A percentile compares a stretch with the other conserved stretches of the same genome.
These are phyloP conservation scores for Plagodis dolabraria DNA, from an alignment of 2,888 invertebrate species.

Conservation along the genomic window DNA sequence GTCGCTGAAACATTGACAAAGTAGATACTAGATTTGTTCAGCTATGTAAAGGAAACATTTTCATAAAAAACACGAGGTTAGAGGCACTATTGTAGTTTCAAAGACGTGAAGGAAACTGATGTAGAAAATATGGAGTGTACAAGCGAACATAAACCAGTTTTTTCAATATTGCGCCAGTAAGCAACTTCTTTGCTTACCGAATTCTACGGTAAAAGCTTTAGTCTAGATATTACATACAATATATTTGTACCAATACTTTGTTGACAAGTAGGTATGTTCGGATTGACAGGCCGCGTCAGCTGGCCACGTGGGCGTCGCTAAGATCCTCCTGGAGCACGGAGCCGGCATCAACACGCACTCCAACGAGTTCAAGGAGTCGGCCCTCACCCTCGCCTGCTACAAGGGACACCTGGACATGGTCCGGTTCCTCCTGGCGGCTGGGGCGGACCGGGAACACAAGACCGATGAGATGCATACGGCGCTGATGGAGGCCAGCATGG, in stretches of 20 bases:
- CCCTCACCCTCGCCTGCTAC: conserved; percentile 96
- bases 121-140: too few relatives aligned
- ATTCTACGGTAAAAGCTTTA: conserved; percentile 7
- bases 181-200: background rate
- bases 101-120: too few relatives aligned
- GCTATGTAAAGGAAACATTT: too few relatives aligned
- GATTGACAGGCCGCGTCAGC: conserved; percentile 95
- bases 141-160: too few relatives aligned
- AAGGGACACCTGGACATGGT: conserved; percentile 99
- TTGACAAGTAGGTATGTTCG: too few relatives aligned
- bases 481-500: conserved; percentile 99
- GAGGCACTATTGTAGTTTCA: too few relatives aligned
- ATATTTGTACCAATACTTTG: background rate
- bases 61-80: too few relatives aligned
- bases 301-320: conserved; percentile 96
- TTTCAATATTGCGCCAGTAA: too few relatives aligned
- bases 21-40: too few relatives aligned
- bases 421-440: conserved; percentile 96
- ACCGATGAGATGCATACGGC: conserved; percentile 99
- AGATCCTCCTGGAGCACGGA: conserved; percentile 95
- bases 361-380: conserved; percentile 99
- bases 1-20: too few relatives aligned
- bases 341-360: conserved; percentile 99
- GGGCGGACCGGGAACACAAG: conserved; percentile 99
- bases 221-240: background rate